Evolutionary conservation across 2,888 invertebrate species (phyloP), one percentile per base, ranked within the genome.

Genomic region (Plebejus melissa): DNA sequence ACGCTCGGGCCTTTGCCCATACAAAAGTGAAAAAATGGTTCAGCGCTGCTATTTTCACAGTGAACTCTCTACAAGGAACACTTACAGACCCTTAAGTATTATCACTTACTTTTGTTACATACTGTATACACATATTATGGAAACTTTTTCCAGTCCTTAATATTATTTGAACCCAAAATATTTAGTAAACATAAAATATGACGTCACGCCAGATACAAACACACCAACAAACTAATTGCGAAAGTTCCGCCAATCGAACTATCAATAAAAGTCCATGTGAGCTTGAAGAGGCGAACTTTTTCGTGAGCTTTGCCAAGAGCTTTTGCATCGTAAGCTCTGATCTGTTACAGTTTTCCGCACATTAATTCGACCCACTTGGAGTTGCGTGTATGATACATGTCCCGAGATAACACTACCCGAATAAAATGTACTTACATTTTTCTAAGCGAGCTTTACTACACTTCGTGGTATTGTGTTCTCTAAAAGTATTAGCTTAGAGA

Each of bases 181-280:
- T 22, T 54, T 16, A 54, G 54, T 13, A 57, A n/a, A 6, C n/a
- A n/a, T 2, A 16, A 58, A 22, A 22, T 57, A 57, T 60, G 3
- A 60, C 28, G 60, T 60, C 22, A 60, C 28, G 65, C 5, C 13
- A 4, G 2, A 32, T 65, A 65, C 13, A 65, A 65, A 65, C 32
- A 65, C 32, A 70, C 38, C 38, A 69, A 69, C 41, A 41, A n/a
- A 70, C 28, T 41, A 41, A 70, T 70, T 70, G 41, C 70, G 70
- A 70, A 70, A 70, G 70, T 70, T 70, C n/a, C 38, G 70, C 70
- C 70, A 70, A 38, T 70, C 70, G 41, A 65, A 65, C 65, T 65
- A 65, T 65, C 65, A 65, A 65, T 65, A 65, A 65, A 65, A 65
- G 65, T 65, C 32, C 60, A 65, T 32, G 65, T 32, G 65, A 32